These are phyloP conservation scores for Myioborus melanocephalus DNA, from an alignment of 2,797 vertebrate genomes.

Conservation along the genomic window DNA sequence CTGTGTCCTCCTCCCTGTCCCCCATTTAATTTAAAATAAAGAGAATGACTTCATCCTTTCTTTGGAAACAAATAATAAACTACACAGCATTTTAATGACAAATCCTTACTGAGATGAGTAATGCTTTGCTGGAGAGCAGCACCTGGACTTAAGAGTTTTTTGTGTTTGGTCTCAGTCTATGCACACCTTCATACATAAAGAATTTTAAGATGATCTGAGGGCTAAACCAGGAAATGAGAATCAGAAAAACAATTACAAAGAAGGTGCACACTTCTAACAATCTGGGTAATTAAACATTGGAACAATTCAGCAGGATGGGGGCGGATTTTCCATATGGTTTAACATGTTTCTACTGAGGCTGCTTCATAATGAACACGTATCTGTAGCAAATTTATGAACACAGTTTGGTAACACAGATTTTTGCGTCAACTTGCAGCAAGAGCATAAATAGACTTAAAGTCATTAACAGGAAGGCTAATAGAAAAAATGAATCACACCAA, in stretches of 20 bases:
- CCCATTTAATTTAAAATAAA: neutral
- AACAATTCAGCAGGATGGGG: neutral
- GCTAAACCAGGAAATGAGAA: neutral
- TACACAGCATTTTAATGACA: neutral
- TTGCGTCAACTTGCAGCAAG: constrained; percentile 3
- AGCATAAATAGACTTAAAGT: neutral
- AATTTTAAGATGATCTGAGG: neutral
- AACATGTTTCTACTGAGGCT: constrained; percentile 16
- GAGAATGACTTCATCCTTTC: neutral
- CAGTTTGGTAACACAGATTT: neutral
- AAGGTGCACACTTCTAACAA: neutral
- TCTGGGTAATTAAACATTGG: constrained; percentile 21
- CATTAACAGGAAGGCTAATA: neutral
- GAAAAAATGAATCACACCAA: neutral
- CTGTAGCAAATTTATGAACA: constrained; percentile 2
- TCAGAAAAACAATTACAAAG: neutral
- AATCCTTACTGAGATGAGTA: neutral
- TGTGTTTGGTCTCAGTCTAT: neutral
- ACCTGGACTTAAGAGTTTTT: neutral
- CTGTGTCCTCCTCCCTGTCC: rapidly evolving
- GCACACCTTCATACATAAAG: neutral
- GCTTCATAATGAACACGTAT: neutral
- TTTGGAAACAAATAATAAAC: neutral
- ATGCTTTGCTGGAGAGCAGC: neutral
- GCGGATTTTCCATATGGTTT: neutral